Percentiles rank a stretch among this genome's conserved stretches.
phyloP scores from a whole-genome alignment of 2,888 invertebrate genomes.

The Eilema griseolum region DNA sequence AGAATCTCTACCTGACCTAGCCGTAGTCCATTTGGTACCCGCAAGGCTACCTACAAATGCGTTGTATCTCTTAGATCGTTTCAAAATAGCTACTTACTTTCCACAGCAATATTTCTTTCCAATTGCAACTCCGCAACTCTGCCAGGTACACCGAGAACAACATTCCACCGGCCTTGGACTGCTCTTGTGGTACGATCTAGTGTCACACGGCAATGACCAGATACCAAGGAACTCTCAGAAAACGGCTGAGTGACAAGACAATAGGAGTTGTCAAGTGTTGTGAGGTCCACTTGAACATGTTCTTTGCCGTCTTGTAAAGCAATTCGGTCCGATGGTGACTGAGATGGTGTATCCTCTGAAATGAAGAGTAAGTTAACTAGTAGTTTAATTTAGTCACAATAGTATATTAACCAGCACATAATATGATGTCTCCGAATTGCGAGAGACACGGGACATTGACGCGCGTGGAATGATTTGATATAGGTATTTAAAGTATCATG shows the following conservation, averaged over 20 bases:
- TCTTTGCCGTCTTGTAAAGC: constrained; percentile 67
- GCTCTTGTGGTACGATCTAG: constrained; percentile 75
- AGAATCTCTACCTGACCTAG: too few species aligned
- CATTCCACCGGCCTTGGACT: constrained; percentile 80
- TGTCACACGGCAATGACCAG: constrained; percentile 76
- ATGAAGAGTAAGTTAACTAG: constrained; percentile 5
- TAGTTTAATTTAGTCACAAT: too few species aligned
- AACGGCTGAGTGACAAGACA: constrained; percentile 79
- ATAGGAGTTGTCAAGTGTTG: constrained; percentile 67
- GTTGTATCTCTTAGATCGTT: neutral
- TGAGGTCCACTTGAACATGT: constrained; percentile 61
- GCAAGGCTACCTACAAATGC: too few species aligned
- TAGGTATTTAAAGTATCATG: too few species aligned
- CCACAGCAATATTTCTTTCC: constrained; percentile 69
- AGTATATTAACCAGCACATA: too few species aligned
- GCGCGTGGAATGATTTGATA: too few species aligned
- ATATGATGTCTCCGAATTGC: too few species aligned
- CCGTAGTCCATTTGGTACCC: too few species aligned
- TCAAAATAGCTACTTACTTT: constrained; percentile 59
- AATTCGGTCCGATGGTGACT: constrained; percentile 59
- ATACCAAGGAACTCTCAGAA: constrained; percentile 71
- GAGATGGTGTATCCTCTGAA: constrained; percentile 48
- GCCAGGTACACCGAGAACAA: constrained; percentile 78
- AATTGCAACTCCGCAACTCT: constrained; percentile 72
- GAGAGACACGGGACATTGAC: too few species aligned